Conservation (phyloP, 23 tunicate genomes). For the Trididemnum miniatum region DNA sequence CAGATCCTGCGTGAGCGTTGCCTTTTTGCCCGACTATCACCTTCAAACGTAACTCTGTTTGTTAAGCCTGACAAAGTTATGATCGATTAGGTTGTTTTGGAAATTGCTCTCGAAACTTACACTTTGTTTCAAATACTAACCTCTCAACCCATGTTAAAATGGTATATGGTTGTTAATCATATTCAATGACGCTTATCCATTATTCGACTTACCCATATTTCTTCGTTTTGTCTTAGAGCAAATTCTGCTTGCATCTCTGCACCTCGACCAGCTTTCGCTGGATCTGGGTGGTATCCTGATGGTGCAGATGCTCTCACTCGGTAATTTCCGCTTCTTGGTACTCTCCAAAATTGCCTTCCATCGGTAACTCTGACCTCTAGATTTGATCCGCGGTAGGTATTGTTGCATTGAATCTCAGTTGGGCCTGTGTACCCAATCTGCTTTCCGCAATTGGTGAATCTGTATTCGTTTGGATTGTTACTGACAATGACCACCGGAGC, state of each 20-base stretch:
- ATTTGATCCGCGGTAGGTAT: constrained; percentile 56
- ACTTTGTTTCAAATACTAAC: no score
- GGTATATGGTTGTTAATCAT: no score
- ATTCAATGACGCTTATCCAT: no score
- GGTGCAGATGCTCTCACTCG: constrained; percentile 76
- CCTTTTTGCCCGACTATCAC: constrained; percentile 96
- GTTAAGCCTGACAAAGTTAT: no score
- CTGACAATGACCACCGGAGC: neutral
- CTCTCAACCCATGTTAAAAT: no score
- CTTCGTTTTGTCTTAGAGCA: constrained; percentile 36
- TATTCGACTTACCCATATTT: constrained; percentile 55
- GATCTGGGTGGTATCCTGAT: constrained; percentile 56
- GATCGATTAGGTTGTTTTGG: no score
- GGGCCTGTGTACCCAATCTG: constrained; percentile 77
- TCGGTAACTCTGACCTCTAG: constrained; percentile 55
- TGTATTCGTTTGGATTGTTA: constrained; percentile 53
- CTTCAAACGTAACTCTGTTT: no score
- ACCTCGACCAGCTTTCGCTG: constrained; percentile 63
- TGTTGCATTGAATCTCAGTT: constrained; percentile 57
- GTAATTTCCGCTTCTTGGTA: constrained; percentile 76
- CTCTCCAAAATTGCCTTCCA: constrained; percentile 83
- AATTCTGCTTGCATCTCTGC: constrained; percentile 71
- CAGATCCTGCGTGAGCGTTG: constrained; percentile 66
- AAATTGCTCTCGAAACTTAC: no score
- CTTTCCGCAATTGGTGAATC: constrained; percentile 85